A percentile compares a stretch with the other conserved stretches of the same genome.
Conservation (phyloP, 1,140 invertebrate species). For the Leptestheria dahalacensis region DNA sequence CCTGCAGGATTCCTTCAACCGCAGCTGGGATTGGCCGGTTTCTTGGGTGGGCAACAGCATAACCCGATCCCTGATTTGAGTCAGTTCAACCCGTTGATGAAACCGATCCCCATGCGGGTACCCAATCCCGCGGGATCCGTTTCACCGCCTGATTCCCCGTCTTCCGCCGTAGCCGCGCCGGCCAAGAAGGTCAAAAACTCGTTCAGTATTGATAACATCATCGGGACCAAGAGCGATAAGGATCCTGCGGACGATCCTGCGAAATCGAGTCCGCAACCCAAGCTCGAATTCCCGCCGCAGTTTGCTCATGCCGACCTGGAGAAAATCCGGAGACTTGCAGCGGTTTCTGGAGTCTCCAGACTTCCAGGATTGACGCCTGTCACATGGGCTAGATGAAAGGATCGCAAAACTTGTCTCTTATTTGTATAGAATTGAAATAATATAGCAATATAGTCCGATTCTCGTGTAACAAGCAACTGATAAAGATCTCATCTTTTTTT, state of each 20-base stretch:
- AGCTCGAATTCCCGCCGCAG: neutral
- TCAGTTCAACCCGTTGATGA: neutral
- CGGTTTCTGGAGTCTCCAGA: neutral
- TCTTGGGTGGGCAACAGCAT: neutral
- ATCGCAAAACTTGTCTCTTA: too few species aligned
- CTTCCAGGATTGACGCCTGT: neutral
- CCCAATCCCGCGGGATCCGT: neutral
- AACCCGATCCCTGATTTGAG: neutral
- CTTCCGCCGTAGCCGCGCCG: too few species aligned
- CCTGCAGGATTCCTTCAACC: neutral
- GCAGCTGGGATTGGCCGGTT: neutral
- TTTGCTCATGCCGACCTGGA: conserved; percentile 7
- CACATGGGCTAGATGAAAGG: conserved; percentile 11
- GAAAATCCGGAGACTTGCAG: conserved; percentile 9
- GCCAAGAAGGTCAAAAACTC: neutral
- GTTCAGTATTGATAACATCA: conserved; percentile 17
- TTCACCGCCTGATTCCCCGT: neutral
- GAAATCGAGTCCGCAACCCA: neutral
- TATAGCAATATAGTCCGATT: too few species aligned
- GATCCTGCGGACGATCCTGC: neutral
- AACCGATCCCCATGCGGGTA: neutral
- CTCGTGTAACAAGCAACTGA: too few species aligned
- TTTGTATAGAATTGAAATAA: too few species aligned
- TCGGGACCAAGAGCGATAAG: conserved; percentile 6
- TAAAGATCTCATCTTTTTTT: too few species aligned